phyloP scores from a whole-genome alignment of 2,113 vertebrate species.

The Ceyx cyanopectus region DNA sequence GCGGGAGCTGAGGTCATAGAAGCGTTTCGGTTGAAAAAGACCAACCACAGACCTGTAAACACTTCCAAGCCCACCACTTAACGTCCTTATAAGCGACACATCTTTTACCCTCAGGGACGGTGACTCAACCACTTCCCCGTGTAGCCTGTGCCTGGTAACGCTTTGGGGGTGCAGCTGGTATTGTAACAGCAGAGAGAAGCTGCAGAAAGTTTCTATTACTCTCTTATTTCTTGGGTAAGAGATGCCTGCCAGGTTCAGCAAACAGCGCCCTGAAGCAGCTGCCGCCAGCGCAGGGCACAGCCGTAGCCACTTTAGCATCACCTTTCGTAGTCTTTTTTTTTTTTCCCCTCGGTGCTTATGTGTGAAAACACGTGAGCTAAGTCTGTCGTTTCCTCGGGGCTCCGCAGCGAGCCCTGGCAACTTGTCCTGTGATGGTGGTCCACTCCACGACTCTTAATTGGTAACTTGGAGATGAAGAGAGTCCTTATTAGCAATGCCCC shows the following conservation, averaged over 20 bases:
- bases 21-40: background rate
- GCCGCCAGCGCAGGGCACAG: background rate
- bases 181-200: background rate
- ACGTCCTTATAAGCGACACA: accelerated
- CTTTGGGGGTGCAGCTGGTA: accelerated
- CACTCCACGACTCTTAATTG: constrained; percentile 79
- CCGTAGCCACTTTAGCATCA: background rate
- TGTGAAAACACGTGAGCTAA: background rate
- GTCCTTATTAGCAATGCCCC: constrained; percentile 79
- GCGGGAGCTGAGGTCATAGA: background rate
- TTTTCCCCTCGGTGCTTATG: background rate
- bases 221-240: accelerated
- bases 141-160: accelerated
- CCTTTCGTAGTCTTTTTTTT: background rate
- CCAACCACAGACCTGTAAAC: accelerated
- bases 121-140: background rate
- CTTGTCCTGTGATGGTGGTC: constrained; percentile 82
- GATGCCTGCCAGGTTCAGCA: background rate
- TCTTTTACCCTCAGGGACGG: background rate
- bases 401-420: background rate
- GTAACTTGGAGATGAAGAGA: constrained; percentile 80
- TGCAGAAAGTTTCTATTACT: background rate
- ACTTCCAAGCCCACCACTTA: accelerated
- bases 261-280: background rate
- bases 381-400: background rate